These are phyloP conservation scores for Pelusios castaneus DNA, from an alignment of 2,113 vertebrate genomes.

Conservation along the genomic window DNA sequence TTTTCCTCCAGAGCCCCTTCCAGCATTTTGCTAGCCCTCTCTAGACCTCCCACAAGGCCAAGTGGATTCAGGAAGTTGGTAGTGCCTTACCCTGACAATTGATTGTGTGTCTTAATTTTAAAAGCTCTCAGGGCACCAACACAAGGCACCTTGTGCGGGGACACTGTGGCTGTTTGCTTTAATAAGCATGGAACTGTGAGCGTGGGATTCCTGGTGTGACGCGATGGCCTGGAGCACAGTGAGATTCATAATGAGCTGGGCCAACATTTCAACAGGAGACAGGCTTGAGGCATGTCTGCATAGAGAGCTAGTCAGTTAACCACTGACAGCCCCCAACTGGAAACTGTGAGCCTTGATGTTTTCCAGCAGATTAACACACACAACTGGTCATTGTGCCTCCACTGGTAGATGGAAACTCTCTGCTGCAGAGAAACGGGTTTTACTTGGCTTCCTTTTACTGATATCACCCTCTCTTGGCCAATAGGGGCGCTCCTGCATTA, in stretches of 20 bases:
- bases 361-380: neutral
- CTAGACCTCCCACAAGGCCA: neutral
- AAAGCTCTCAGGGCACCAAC: neutral
- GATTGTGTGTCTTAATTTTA: rapidly evolving
- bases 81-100: rapidly evolving
- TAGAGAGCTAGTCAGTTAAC: neutral
- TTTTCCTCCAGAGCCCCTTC: neutral
- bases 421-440: neutral
- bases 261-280: neutral
- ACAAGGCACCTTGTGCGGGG: neutral
- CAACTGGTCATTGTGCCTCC: neutral
- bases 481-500: neutral
- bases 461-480: neutral
- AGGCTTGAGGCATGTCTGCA: neutral
- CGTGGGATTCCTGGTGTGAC: neutral
- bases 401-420: neutral
- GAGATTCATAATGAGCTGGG: neutral
- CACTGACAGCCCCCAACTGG: neutral
- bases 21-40: neutral
- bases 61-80: neutral
- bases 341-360: neutral
- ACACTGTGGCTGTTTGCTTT: neutral
- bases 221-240: neutral
- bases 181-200: neutral
- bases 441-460: neutral